These are phyloP conservation scores for Nomada ruficornis DNA, from an alignment of 2,888 invertebrate species.

Conservation along the genomic window DNA sequence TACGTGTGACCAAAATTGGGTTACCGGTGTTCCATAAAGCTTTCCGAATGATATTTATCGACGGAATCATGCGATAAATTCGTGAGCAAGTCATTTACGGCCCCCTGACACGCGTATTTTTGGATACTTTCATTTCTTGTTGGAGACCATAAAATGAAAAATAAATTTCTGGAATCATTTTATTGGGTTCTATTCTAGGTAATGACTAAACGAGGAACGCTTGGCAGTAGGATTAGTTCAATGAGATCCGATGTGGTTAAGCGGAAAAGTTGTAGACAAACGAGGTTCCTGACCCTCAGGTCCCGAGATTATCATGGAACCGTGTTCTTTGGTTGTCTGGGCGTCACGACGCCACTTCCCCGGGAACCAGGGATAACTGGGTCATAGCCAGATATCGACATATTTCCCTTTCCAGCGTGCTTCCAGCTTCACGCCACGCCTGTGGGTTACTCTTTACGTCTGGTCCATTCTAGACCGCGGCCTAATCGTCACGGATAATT, in stretches of 20 bases:
- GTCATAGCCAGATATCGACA: slow-evolving; percentile 78
- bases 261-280: neutral
- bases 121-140: too few species aligned
- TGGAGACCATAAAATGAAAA: too few species aligned
- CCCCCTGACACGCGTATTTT: too few species aligned
- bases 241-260: neutral
- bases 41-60: neutral
- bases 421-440: slow-evolving; percentile 47
- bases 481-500: slow-evolving; percentile 13
- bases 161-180: too few species aligned
- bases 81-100: neutral
- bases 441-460: slow-evolving; percentile 51
- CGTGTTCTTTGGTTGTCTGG: slow-evolving; percentile 4
- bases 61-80: slow-evolving; percentile 1
- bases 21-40: slow-evolving; percentile 21
- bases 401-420: slow-evolving; percentile 63
- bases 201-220: too few species aligned
- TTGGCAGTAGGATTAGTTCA: too few species aligned
- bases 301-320: neutral
- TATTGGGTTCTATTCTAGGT: too few species aligned
- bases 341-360: slow-evolving; percentile 69
- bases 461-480: slow-evolving; percentile 13
- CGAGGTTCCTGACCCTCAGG: slow-evolving; percentile 1
- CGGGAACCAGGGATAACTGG: slow-evolving; percentile 76
- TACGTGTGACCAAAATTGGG: slow-evolving; percentile 16